These are phyloP conservation scores for Megaleporinus macrocephalus DNA, from an alignment of 2,113 vertebrate genomes.

Conservation along the genomic window DNA sequence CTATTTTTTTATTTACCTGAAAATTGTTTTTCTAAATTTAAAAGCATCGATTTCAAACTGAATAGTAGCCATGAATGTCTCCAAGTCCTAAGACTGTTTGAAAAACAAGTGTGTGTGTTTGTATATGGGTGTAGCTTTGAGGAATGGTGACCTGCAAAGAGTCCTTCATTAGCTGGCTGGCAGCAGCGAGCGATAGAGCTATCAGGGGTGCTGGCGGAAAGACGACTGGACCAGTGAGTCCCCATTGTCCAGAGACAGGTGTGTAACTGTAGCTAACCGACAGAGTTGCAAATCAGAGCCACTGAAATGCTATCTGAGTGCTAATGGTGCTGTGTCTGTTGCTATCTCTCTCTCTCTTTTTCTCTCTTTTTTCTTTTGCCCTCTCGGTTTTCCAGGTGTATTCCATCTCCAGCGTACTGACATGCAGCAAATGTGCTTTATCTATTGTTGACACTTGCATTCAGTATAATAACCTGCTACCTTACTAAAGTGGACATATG, in stretches of 20 bases:
- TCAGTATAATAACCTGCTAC: constrained; percentile 55
- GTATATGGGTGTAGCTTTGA: constrained; percentile 6
- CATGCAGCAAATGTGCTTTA: constrained; percentile 66
- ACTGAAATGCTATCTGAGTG: constrained; percentile 54
- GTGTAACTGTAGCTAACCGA: constrained; percentile 60
- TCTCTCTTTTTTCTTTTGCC: constrained; percentile 25
- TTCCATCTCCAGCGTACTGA: constrained; percentile 49
- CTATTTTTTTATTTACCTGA: no score
- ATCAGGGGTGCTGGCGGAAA: constrained; percentile 35
- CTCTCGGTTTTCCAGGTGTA: constrained; percentile 62
- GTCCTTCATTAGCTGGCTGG: constrained; percentile 56
- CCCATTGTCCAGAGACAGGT: constrained; percentile 52
- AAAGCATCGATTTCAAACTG: no score
- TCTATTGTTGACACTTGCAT: constrained; percentile 69
- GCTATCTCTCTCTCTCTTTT: constrained; percentile 51
- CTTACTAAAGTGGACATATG: not conserved
- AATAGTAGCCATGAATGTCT: not conserved
- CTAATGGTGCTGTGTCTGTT: constrained; percentile 49
- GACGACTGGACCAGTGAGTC: constrained; percentile 52
- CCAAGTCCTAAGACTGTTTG: not conserved
- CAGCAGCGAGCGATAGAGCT: constrained; percentile 47
- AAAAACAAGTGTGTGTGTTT: constrained; percentile 19
- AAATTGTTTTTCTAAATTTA: no score
- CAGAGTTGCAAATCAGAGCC: constrained; percentile 54
- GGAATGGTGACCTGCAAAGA: constrained; percentile 52